Evolutionary conservation across 2,888 invertebrate genomes (phyloP).

Genomic region (Tipula lateralis): DNA sequence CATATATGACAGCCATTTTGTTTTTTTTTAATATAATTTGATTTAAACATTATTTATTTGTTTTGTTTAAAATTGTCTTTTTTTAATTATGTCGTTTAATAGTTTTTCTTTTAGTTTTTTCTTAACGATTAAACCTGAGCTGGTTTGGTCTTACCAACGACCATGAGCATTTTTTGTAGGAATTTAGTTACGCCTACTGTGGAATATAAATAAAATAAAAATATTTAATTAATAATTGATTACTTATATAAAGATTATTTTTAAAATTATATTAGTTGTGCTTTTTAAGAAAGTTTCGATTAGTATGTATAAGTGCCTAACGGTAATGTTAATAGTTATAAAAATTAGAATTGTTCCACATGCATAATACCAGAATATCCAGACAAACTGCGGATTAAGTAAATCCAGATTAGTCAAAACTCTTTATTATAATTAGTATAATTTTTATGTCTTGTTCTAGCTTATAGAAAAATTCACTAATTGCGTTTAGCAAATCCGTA

Average conservation of each 20-base stretch:
- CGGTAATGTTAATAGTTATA: no score
- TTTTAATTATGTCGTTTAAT: neutral
- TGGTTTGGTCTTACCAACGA: conserved; percentile 67
- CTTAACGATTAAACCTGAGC: conserved; percentile 56
- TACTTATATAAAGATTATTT: no score
- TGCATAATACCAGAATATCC: no score
- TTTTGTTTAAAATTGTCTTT: neutral
- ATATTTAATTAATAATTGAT: conserved; percentile 35
- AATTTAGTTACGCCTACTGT: conserved; percentile 56
- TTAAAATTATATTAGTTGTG: conserved; percentile 55
- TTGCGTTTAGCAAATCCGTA: no score
- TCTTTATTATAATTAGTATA: no score
- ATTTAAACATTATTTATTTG: neutral
- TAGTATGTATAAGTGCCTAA: no score
- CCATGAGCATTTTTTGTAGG: conserved; percentile 68
- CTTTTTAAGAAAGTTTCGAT: neutral
- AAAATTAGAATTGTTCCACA: no score
- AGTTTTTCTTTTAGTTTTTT: neutral
- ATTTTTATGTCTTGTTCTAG: no score
- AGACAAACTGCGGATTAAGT: no score
- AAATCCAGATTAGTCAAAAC: no score
- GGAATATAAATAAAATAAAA: conserved; percentile 33
- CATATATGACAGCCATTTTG: conserved; percentile 1
- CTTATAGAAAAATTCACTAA: no score
- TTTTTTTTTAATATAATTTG: neutral